Evolutionary conservation across 2,888 invertebrate genomes (phyloP).

Genomic region (Ophion ellenae): DNA sequence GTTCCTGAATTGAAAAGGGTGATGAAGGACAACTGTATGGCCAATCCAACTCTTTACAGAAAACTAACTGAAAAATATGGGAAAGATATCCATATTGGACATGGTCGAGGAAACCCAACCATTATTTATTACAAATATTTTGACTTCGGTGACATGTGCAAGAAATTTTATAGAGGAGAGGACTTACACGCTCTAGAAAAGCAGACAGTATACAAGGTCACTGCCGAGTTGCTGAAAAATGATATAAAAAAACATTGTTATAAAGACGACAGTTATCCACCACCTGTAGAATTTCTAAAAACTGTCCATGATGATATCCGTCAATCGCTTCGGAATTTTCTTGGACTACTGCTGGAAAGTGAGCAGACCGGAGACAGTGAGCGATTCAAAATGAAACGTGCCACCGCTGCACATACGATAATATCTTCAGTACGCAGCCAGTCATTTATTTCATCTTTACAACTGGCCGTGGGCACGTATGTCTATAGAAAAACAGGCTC

Average conservation of each 20-base stretch:
- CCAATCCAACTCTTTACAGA: constrained; percentile 6
- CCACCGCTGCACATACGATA: constrained; percentile 46
- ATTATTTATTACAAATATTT: constrained; percentile 34
- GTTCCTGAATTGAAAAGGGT: constrained; percentile 6
- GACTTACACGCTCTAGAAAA: constrained; percentile 13
- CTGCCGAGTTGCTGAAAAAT: constrained; percentile 38
- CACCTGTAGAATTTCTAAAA: constrained; percentile 42
- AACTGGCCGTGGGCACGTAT: constrained; percentile 52
- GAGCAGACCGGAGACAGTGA: neutral
- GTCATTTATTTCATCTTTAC: constrained; percentile 42
- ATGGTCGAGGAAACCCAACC: neutral
- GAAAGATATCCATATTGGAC: constrained; percentile 28
- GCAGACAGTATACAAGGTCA: constrained; percentile 19
- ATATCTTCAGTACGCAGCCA: constrained; percentile 27
- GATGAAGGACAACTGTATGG: constrained; percentile 4
- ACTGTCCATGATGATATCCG: constrained; percentile 35
- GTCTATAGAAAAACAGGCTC: constrained; percentile 54
- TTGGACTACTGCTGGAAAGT: constrained; percentile 18
- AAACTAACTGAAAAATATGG: constrained; percentile 26
- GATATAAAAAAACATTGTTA: constrained; percentile 27
- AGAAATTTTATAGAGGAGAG: constrained; percentile 29
- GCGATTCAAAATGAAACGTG: constrained; percentile 27
- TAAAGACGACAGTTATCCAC: constrained; percentile 23
- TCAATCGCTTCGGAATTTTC: constrained; percentile 10
- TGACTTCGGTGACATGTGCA: constrained; percentile 17